Conservation (phyloP, 2,888 invertebrate genomes). For the Plutella xylostella region DNA sequence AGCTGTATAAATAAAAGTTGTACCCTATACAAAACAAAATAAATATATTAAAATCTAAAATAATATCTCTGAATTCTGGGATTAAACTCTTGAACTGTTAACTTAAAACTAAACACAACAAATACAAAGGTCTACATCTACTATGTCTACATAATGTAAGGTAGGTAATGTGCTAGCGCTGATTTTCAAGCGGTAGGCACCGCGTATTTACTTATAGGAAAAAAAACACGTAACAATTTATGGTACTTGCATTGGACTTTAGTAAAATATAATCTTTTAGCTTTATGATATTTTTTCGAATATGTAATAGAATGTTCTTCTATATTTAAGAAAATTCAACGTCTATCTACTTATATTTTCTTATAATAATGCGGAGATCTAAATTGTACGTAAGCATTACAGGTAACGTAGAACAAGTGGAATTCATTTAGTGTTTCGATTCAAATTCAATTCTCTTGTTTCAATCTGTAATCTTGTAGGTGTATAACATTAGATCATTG, state of each 20-base stretch:
- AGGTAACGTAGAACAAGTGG: too few relatives aligned
- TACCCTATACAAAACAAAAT: conserved; percentile 37
- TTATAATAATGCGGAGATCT: not conserved
- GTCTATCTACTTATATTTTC: not conserved
- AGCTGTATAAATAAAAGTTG: not conserved
- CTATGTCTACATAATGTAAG: not conserved
- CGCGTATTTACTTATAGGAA: too few relatives aligned
- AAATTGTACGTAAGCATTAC: conserved; percentile 2
- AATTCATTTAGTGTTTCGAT: too few relatives aligned
- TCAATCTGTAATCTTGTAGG: too few relatives aligned
- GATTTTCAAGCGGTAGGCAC: too few relatives aligned
- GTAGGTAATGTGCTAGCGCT: too few relatives aligned
- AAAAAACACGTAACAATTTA: too few relatives aligned
- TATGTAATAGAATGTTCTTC: too few relatives aligned
- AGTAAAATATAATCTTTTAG: not conserved
- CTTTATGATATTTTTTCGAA: not conserved
- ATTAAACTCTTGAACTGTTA: conserved; percentile 44
- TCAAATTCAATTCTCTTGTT: too few relatives aligned
- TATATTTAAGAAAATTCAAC: too few relatives aligned
- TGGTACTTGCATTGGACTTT: too few relatives aligned
- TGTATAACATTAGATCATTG: conserved; percentile 24
- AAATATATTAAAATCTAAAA: conserved; percentile 44
- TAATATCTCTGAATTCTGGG: conserved; percentile 63
- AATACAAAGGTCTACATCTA: not conserved
- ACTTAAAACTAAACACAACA: conserved; percentile 45